phyloP scores from a whole-genome alignment of 2,888 invertebrate genomes.

The Phania funesta region DNA sequence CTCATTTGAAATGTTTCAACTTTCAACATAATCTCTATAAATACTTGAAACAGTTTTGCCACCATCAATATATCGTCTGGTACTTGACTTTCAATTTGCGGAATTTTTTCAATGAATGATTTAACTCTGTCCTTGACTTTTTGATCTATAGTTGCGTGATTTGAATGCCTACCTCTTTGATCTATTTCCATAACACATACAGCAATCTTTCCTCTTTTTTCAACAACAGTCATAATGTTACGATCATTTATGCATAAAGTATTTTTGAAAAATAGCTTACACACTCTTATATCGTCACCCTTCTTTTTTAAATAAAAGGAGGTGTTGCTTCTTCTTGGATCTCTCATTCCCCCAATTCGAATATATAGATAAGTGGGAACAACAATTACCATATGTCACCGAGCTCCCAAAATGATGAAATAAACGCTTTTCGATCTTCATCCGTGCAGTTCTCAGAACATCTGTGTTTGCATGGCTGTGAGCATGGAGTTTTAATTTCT shows the following conservation, averaged over 20 bases:
- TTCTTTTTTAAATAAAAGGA: constrained; percentile 42
- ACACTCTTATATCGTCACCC: constrained; percentile 40
- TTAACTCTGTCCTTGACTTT: constrained; percentile 54
- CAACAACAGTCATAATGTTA: constrained; percentile 14
- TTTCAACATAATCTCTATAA: constrained; percentile 43
- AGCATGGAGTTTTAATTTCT: neutral
- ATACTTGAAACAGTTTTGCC: constrained; percentile 48
- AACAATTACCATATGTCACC: neutral
- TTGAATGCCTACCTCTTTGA: constrained; percentile 56
- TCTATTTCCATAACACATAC: constrained; percentile 37
- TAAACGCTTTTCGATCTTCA: constrained; percentile 4
- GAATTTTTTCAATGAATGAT: constrained; percentile 55
- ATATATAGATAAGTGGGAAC: constrained; percentile 3
- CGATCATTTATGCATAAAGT: constrained; percentile 49
- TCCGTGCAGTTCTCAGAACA: constrained; percentile 8
- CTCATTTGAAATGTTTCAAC: constrained; percentile 10
- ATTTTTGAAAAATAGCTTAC: constrained; percentile 50
- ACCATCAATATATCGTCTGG: constrained; percentile 51
- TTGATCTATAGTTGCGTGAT: constrained; percentile 49
- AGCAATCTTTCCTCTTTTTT: constrained; percentile 29
- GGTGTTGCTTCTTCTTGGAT: constrained; percentile 40
- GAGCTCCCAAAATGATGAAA: constrained; percentile 4
- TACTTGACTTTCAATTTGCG: constrained; percentile 55
- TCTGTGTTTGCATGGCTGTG: neutral
- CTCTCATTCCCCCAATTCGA: constrained; percentile 4